Base-by-base conservation (phyloP, 2,888 invertebrate species). In the Lysandra coridon region DNA sequence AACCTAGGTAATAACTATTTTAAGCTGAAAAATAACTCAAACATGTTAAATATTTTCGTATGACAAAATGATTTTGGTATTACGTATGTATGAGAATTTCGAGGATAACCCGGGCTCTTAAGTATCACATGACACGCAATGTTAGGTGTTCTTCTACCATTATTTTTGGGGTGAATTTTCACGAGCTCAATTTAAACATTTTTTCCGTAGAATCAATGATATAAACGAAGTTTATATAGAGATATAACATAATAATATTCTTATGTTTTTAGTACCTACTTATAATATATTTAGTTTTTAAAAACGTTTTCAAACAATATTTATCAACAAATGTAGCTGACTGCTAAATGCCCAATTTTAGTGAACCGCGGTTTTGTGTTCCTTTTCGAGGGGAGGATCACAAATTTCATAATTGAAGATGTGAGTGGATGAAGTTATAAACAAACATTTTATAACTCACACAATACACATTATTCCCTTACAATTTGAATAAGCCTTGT, bases 71-170 rank as follows among this genome's bases (percentile, higher is more conserved):
- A 23, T 23, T 23, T 23, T 23, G 23, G 23, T 23, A 23, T 23
- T 23, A 23, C 23, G 23, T 23, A 23, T 23, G 23, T 23, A 23
- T 23, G 23, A 23, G 23, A 23, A 23, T 23, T 23, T 23, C 23
- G 23, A 23, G 23, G 23, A 0, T 23, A 23, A 23, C 23, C 23
- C 0, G 23, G 23, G 23, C 23, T 23, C 23, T 23, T 23, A 23
- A 62, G 62, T 62, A 62, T 23, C 62, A 62, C n/a, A 7, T 23
- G n/a, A 62, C 62, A 62, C 62, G 64, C 64, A 64, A 64, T 64
- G 10, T 64, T 64, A 30, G 64, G 7, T 64, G 64, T 64, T 30
- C 64, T 64, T 64, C 30, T 30, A 30, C n/a, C 30, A 30, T 62
- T 64, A 64, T 10, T 53, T 53, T 53, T 6, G 30, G 64, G 64